Evolutionary conservation across 2,888 invertebrate species (phyloP).

Genomic region (Drosophila anceps): DNA sequence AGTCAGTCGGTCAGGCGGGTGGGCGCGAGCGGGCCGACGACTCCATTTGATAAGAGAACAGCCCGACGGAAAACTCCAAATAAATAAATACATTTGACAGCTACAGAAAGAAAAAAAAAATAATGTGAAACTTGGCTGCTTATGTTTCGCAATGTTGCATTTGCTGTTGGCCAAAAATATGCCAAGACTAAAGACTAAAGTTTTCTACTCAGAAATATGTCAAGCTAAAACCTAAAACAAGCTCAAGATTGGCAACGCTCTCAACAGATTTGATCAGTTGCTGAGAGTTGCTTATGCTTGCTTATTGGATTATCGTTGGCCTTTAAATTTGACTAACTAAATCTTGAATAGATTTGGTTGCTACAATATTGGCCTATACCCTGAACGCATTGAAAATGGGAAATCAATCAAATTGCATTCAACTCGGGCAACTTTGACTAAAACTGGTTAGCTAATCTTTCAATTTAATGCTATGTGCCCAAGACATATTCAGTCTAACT

Average conservation of each 20-base stretch:
- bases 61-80: slow-evolving; percentile 1
- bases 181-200: background rate
- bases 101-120: background rate
- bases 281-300: background rate
- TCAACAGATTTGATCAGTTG: background rate
- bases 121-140: slow-evolving; percentile 4
- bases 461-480: background rate
- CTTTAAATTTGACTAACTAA: background rate
- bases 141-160: slow-evolving; percentile 42
- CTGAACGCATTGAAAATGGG: no score
- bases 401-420: no score
- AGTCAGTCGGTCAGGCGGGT: background rate
- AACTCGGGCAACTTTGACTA: no score
- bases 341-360: background rate
- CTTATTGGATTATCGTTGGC: background rate
- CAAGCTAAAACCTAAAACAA: background rate
- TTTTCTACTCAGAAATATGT: background rate
- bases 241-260: background rate
- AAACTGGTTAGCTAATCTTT: no score
- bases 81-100: slow-evolving; percentile 19
- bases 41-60: slow-evolving; percentile 26
- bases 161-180: slow-evolving; percentile 8
- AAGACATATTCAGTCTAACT: background rate
- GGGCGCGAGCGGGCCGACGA: background rate
- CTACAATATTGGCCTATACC: background rate